Evolutionary conservation across 2,888 invertebrate species (phyloP), one percentile per base, ranked within the genome.

Genomic region (Synanthedon tipuliformis): DNA sequence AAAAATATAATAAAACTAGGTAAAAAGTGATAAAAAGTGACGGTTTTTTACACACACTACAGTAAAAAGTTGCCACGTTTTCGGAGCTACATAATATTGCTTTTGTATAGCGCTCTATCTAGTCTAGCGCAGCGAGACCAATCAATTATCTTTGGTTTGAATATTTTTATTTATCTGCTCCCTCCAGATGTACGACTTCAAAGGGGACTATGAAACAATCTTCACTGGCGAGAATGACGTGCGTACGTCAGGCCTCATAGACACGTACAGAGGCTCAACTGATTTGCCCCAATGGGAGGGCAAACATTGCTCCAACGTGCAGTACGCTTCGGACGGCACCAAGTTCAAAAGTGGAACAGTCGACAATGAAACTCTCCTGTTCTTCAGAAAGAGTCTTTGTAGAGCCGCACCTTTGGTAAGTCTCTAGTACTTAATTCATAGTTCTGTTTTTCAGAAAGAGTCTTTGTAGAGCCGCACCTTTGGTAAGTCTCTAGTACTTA

Each of bases 361-460:
- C 23, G 89, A 88, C 12, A 92, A 94, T 56, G 93, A 94, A 12
- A 89, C 89, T 0, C 73, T 95, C 0, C 73, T 91, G 55, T 94
- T 96, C 78, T 97, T 90, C 76, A 89, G 95, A 56, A 95, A 95
- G 72, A 95, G 95, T 69, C 89, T 96, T 67, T 97, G 96, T 73
- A 88, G 96, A 55, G 91, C 94, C n/a, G 93, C 93, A 27, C 89
- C 88, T 50, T 81, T 95, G 90, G 95, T 95, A 69, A 89, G 90
- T 16, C 1, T 16, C 1, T 16, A n/a, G n/a, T n/a, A n/a, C n/a
- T n/a, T n/a, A n/a, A n/a, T n/a, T n/a, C n/a, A n/a, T n/a, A n/a
- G n/a, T n/a, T n/a, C n/a, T n/a, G n/a, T n/a, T n/a, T n/a, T n/a
- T n/a, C n/a, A n/a, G n/a, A n/a, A n/a, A n/a, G n/a, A n/a, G n/a